Evolutionary conservation across 2,888 invertebrate genomes (phyloP).

Genomic region (Cephus spinipes): DNA sequence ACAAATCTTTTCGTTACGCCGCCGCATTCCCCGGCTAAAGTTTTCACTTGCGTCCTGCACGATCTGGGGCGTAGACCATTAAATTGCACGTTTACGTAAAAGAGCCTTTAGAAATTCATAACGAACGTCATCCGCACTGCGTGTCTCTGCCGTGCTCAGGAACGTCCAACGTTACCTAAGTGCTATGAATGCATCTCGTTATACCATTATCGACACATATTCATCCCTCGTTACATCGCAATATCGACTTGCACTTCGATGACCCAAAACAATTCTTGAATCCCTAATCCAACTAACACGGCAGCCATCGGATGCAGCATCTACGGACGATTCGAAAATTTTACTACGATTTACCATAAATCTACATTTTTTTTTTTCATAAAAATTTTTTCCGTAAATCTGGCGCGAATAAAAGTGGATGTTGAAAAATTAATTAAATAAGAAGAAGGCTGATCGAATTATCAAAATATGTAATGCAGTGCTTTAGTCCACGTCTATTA

Average conservation of each 20-base stretch:
- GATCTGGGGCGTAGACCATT: background rate
- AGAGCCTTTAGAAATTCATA: background rate
- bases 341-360: background rate
- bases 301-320: background rate
- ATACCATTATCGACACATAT: background rate
- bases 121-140: background rate
- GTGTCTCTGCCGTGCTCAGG: background rate
- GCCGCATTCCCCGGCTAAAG: background rate
- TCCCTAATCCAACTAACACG: background rate
- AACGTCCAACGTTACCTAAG: background rate
- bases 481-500: too few species aligned
- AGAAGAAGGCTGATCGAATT: too few species aligned
- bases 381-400: background rate
- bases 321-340: background rate
- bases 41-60: background rate
- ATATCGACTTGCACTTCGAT: background rate
- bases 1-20: background rate
- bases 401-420: background rate
- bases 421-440: background rate
- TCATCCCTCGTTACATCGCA: background rate
- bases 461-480: too few species aligned
- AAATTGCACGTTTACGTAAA: background rate
- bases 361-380: background rate
- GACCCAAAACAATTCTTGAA: background rate
- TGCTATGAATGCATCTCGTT: background rate